Conservation (phyloP, 1,140 invertebrate species). For the Atopsyche davidsoni region DNA sequence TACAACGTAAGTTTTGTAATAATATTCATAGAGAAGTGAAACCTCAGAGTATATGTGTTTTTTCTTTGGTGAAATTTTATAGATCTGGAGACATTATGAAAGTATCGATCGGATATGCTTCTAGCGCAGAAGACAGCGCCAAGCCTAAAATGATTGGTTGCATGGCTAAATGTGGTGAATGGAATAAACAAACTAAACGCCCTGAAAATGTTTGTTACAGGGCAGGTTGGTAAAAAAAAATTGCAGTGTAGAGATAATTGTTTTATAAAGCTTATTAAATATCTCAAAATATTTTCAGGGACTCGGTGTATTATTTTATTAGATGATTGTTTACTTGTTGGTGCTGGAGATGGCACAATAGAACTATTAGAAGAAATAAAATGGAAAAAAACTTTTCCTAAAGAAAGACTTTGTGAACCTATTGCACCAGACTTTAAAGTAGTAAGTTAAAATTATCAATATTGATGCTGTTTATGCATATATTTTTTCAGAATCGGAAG, state of each 20-base stretch:
- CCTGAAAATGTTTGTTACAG: slow-evolving; percentile 43
- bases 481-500: no score
- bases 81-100: slow-evolving; percentile 56
- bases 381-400: slow-evolving; percentile 45
- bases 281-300: slow-evolving; percentile 45
- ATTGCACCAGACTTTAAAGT: slow-evolving; percentile 54
- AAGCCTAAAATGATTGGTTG: slow-evolving; percentile 63
- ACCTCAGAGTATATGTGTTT: background rate
- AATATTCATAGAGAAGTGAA: no score
- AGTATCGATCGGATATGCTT: slow-evolving; percentile 59
- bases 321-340: slow-evolving; percentile 59
- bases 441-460: slow-evolving; percentile 38
- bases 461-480: background rate
- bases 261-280: background rate
- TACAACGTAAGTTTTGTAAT: slow-evolving; percentile 54
- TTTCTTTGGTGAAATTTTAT: slow-evolving; percentile 11
- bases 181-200: slow-evolving; percentile 37
- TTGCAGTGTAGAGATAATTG: slow-evolving; percentile 2
- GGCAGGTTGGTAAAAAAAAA: slow-evolving; percentile 35
- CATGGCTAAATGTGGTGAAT: slow-evolving; percentile 54
- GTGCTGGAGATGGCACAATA: slow-evolving; percentile 75
- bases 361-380: slow-evolving; percentile 62
- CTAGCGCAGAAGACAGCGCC: slow-evolving; percentile 48
- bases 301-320: slow-evolving; percentile 62
- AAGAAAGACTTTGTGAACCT: slow-evolving; percentile 40